phyloP scores from a whole-genome alignment of 2,797 vertebrate genomes.

The Chrysocyon brachyurus region DNA sequence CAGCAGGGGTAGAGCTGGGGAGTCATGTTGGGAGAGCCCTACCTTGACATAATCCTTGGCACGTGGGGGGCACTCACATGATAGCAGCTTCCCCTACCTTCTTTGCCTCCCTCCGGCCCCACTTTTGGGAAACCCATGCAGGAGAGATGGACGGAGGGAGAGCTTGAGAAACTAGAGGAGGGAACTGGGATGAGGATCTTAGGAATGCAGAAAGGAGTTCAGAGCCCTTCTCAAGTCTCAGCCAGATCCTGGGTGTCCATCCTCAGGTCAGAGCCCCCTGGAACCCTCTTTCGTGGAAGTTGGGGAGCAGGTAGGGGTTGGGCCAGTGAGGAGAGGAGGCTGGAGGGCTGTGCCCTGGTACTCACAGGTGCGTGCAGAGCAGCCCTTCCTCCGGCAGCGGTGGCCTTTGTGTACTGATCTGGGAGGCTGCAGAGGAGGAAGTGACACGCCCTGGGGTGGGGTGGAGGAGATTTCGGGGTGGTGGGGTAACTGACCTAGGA shows the following conservation, averaged over 20 bases:
- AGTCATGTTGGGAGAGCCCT: not conserved
- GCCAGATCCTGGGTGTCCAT: not conserved
- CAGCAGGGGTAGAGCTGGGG: not conserved
- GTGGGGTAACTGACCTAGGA: slow-evolving; percentile 23
- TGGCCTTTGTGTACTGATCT: slow-evolving; percentile 71
- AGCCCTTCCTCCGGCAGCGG: slow-evolving; percentile 67
- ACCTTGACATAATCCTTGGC: not conserved
- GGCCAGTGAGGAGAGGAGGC: not conserved
- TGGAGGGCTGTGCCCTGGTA: slow-evolving; percentile 68
- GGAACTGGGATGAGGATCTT: not conserved
- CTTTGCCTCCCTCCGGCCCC: not conserved
- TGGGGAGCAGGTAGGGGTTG: not conserved
- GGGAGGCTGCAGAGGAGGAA: slow-evolving; percentile 79
- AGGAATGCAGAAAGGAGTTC: not conserved
- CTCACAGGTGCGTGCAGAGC: slow-evolving; percentile 79
- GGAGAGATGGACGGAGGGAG: not conserved
- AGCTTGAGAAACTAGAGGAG: not conserved
- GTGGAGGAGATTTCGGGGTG: slow-evolving; percentile 24
- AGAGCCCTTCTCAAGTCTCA: not conserved
- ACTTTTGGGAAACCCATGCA: slow-evolving; percentile 6
- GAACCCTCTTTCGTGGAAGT: not conserved
- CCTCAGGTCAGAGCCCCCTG: not conserved
- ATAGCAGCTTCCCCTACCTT: not conserved
- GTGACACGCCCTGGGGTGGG: slow-evolving; percentile 81
- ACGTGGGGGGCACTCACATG: not conserved